These are phyloP conservation scores for Eristalis intricaria DNA, from an alignment of 2,888 invertebrate species.

Conservation along the genomic window DNA sequence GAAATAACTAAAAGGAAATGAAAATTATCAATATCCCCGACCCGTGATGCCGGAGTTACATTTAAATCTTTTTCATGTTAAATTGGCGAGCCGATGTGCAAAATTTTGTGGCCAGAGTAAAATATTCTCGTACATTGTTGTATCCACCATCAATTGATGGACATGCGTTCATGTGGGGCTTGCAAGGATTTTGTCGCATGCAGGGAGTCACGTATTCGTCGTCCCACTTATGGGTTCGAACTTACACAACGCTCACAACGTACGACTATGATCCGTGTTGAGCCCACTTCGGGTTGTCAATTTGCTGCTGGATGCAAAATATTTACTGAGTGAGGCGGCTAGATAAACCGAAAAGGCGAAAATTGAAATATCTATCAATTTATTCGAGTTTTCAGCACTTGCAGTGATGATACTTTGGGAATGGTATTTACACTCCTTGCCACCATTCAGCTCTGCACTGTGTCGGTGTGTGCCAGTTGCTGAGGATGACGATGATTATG, in stretches of 20 bases:
- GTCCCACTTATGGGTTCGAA: not conserved
- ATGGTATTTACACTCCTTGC: conserved; percentile 53
- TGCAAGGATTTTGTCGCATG: conserved; percentile 51
- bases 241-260: conserved; percentile 1
- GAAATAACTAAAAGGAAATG: conserved; percentile 62
- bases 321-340: conserved; percentile 62
- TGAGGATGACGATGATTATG: conserved; percentile 42
- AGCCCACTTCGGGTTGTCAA: conserved; percentile 45
- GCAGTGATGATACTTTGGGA: conserved; percentile 60
- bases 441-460: too few relatives aligned
- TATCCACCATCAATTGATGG: not conserved
- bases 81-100: conserved; percentile 48
- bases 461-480: not conserved
- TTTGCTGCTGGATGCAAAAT: conserved; percentile 62
- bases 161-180: not conserved
- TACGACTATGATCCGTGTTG: conserved; percentile 28
- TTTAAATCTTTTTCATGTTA: conserved; percentile 54
- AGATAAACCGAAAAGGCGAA: conserved; percentile 69
- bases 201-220: not conserved
- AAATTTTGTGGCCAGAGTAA: conserved; percentile 59
- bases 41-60: not conserved
- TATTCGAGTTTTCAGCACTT: conserved; percentile 68
- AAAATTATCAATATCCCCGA: conserved; percentile 51
- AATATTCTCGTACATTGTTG: conserved; percentile 45
- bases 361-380: conserved; percentile 69